Evolutionary conservation across 2,797 vertebrate species (phyloP), one percentile per base, ranked within the genome.

Genomic region (Rallus crepitans): DNA sequence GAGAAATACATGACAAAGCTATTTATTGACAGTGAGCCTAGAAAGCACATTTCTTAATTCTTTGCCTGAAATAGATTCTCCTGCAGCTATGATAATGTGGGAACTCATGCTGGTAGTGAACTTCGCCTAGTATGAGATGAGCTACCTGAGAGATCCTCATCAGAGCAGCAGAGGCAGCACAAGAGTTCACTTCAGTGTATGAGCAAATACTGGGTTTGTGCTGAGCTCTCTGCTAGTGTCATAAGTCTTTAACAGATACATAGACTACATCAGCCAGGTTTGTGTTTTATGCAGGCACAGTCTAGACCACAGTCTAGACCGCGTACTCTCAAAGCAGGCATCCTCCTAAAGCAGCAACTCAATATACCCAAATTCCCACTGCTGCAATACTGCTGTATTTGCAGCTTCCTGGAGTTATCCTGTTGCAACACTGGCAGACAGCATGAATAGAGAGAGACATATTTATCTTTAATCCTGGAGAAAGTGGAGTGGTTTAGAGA

Each of bases 301-400:
- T 0, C 50, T 52, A 52, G 6, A 95, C 88, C 92, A 61, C 88
- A 96, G 93, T 35, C 91, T 90, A 89, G 82, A 83, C 84, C 89
- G 89, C 14, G 2, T 5, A 55, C 5, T 20, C n/a, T 39, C 81
- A 42, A 60, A 14, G 30, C 42, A 86, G 59, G 30, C 69, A 57
- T 61, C 35, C 33, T 89, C 53, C 57, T 85, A 71, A 81, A 90
- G 50, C 40, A 92, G 72, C 53, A 86, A 75, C 9, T 57, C 52
- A 59, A 92, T 48, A 82, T 12, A 60, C 18, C 24, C 37, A 64
- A 69, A 86, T 56, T 77, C 65, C 84, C 64, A 52, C 47, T 72
- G 47, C 66, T 85, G 61, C 53, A 70, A 50, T 12, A 45, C 12
- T 50, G 75, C 63, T 87, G 70, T 42, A 63, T 82, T 88, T 93